Conservation (phyloP, 2,113 vertebrate genomes). For the Panthera leo region DNA sequence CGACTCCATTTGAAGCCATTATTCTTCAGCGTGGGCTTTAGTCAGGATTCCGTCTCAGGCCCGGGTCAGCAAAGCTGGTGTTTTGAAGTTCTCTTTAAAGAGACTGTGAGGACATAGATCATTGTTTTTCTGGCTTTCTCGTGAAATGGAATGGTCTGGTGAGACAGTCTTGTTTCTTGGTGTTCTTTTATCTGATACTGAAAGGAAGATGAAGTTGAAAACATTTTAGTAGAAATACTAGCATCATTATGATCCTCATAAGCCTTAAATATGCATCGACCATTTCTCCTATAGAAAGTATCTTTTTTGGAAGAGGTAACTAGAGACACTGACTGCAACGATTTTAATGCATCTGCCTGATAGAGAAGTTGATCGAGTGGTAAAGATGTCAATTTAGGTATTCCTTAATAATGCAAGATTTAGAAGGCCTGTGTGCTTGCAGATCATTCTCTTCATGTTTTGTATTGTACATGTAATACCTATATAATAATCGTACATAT, state of each 20-base stretch:
- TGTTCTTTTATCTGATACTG: neutral
- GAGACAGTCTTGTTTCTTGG: neutral
- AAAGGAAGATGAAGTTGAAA: neutral
- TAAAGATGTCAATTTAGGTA: neutral
- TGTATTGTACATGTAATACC: neutral
- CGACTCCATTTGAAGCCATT: neutral
- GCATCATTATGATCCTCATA: neutral
- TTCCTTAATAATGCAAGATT: neutral
- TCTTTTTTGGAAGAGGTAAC: neutral
- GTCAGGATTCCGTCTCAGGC: neutral
- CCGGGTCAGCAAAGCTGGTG: neutral
- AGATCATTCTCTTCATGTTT: neutral
- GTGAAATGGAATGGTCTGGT: slow-evolving; percentile 22
- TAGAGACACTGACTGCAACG: neutral
- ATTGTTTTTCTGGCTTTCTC: slow-evolving; percentile 48
- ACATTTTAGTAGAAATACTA: neutral
- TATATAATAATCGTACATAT: neutral
- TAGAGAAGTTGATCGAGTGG: neutral
- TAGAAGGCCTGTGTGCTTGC: neutral
- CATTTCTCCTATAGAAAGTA: neutral
- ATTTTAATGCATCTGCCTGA: neutral
- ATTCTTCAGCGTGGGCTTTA: neutral
- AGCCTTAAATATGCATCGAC: neutral
- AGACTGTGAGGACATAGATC: neutral
- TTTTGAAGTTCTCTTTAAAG: slow-evolving; percentile 6